A percentile compares a stretch with the other conserved stretches of the same genome.
Evolutionary conservation across 2,888 invertebrate genomes (phyloP).

Genomic region (Salticus scenicus): DNA sequence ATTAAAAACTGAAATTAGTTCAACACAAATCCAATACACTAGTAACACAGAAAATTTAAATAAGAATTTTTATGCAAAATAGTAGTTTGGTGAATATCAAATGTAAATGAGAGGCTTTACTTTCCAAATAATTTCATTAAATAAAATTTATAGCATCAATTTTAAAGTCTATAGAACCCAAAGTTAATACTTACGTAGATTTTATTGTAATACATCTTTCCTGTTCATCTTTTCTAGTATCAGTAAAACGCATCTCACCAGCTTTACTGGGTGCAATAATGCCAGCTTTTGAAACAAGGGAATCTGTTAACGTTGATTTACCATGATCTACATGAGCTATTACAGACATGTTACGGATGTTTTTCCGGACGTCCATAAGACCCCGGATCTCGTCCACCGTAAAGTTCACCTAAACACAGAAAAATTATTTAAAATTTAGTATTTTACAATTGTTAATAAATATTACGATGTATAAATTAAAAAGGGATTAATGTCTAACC

Average conservation of each 20-base stretch:
- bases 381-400: conserved; percentile 99
- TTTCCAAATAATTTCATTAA: not conserved
- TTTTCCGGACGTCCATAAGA: conserved; percentile 99
- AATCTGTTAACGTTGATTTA: conserved; percentile 99
- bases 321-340: conserved; percentile 99
- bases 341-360: conserved; percentile 99
- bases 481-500: too few relatives aligned
- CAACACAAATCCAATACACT: too few relatives aligned
- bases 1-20: too few relatives aligned
- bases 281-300: conserved; percentile 99
- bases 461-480: too few relatives aligned
- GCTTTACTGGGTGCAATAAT: conserved; percentile 99
- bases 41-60: too few relatives aligned
- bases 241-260: conserved; percentile 99
- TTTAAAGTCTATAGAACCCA: not conserved
- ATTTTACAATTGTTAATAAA: too few relatives aligned
- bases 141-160: not conserved
- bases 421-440: too few relatives aligned
- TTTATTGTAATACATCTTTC: conserved; percentile 99
- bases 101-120: not conserved
- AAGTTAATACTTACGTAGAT: conserved; percentile 89
- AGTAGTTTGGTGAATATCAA: too few relatives aligned
- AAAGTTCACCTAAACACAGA: conserved; percentile 99
- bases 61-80: too few relatives aligned
- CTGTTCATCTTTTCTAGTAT: conserved; percentile 99